Evolutionary conservation across 2,797 vertebrate genomes (phyloP), one percentile per base, ranked within the genome.

Genomic region (Melanotaenia maccullochi): DNA sequence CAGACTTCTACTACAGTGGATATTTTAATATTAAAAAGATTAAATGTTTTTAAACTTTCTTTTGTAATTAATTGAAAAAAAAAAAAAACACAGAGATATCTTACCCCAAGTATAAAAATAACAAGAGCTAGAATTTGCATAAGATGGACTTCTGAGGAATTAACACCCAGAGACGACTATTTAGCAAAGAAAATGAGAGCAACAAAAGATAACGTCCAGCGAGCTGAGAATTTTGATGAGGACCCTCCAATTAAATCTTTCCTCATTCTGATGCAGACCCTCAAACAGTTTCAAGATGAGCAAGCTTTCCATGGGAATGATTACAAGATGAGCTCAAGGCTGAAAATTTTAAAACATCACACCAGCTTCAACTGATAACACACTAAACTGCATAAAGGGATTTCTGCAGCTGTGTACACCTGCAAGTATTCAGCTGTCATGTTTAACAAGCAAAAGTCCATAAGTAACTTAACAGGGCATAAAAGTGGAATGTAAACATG

Each of bases 201-300:
- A 62, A 68, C 60, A 33, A 42, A 54, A 49, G 33, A 64, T 36
- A 44, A 78, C 47, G 24, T 30, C 55, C 0, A 16, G 47, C 22
- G 30, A 49, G 51, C 74, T 72, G 24, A 64, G 66, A 70, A 60
- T 69, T 71, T 55, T 62, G 62, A 80, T 70, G 47, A 79, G 65
- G 32, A 65, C 13, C 5, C 16, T 82, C 61, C 49, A 81, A 73
- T 78, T 84, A 78, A 73, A 74, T 40, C 9, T 35, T 0, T 4
- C 18, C 68, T 79, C 65, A 63, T 82, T 80, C 25, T 35, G 28
- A 77, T 56, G 71, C 69, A 68, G 28, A 9, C 13, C 32, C 44
- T 65, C 60, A 32, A 57, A 68, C 59, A 7, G 51, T 33, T 51
- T 44, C 30, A 55, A 57, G 44, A 76, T 55, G 25, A 71, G 28